phyloP scores from a whole-genome alignment of 2,888 invertebrate genomes.

The Epinotia ramella region DNA sequence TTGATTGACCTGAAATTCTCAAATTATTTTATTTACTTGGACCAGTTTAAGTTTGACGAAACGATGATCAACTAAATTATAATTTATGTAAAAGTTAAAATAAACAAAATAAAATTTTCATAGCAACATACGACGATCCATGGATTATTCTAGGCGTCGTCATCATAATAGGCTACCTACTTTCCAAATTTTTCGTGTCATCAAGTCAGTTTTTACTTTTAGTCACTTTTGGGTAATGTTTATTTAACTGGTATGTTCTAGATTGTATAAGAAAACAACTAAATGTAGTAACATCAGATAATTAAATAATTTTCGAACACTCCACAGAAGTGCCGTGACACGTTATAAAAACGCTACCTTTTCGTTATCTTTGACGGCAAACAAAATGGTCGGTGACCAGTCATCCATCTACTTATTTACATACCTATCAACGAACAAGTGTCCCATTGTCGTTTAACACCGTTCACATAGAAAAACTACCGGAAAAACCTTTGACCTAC shows the following conservation, averaged over 20 bases:
- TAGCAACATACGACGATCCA: too few species aligned
- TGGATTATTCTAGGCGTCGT: too few species aligned
- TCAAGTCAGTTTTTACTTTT: too few species aligned
- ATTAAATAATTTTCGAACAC: not conserved
- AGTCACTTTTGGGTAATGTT: too few species aligned
- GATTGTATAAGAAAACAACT: not conserved
- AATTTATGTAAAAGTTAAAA: not conserved
- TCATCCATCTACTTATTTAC: constrained; percentile 82
- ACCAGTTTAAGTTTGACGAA: not conserved
- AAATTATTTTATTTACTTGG: constrained; percentile 27
- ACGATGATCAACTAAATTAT: constrained; percentile 10
- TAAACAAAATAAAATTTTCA: not conserved
- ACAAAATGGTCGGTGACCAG: constrained; percentile 77
- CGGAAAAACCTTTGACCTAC: constrained; percentile 64
- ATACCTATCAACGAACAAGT: constrained; percentile 81
- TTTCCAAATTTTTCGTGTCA: too few species aligned
- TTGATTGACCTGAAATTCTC: constrained; percentile 43
- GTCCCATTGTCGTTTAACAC: constrained; percentile 77
- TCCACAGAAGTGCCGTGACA: not conserved
- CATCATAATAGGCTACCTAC: too few species aligned
- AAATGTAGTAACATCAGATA: too few species aligned
- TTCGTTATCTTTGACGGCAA: constrained; percentile 60
- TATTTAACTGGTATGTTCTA: not conserved
- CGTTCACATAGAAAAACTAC: constrained; percentile 73
- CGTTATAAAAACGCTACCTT: constrained; percentile 8